A percentile compares a stretch with the other conserved stretches of the same genome.
Evolutionary conservation across 2,888 invertebrate genomes (phyloP).

Genomic region (Ormyrus labotus): DNA sequence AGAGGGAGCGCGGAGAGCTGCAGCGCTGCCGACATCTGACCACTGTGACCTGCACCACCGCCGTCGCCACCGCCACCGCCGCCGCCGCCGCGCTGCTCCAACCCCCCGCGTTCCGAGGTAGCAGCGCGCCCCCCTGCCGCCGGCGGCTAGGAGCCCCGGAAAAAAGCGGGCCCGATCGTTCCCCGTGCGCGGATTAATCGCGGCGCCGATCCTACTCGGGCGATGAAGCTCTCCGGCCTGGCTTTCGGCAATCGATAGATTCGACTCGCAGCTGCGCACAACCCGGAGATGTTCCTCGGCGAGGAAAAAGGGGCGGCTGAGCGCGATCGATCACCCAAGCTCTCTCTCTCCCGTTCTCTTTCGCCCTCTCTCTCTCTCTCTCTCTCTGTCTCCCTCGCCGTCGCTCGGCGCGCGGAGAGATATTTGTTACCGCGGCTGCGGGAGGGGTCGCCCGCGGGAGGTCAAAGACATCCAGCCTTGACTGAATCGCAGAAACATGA

Average conservation of each 20-base stretch:
- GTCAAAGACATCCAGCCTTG: constrained; percentile 54
- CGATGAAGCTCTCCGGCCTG: background rate
- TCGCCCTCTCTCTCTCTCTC: background rate
- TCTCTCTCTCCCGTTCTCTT: constrained; percentile 4
- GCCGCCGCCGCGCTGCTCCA: background rate
- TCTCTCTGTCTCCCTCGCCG: background rate
- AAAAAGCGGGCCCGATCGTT: too few relatives aligned
- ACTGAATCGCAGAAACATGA: constrained; percentile 54
- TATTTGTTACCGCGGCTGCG: background rate
- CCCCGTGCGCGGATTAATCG: too few relatives aligned
- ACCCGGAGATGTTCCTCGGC: constrained; percentile 25
- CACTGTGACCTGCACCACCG: constrained; percentile 61
- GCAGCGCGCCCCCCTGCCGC: constrained; percentile 22
- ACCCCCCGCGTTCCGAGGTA: constrained; percentile 1
- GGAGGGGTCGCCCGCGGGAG: constrained; percentile 10
- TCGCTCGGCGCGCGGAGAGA: background rate
- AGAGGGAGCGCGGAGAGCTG: background rate
- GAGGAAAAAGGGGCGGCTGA: too few relatives aligned
- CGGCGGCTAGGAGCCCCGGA: background rate
- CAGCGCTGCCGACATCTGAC: constrained; percentile 62
- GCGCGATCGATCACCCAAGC: background rate
- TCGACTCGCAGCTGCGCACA: constrained; percentile 60
- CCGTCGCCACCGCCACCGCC: background rate
- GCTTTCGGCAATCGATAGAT: constrained; percentile 59
- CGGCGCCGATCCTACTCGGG: too few relatives aligned